These are phyloP conservation scores for Apis florea DNA, from an alignment of 1,140 invertebrate genomes.

Conservation along the genomic window DNA sequence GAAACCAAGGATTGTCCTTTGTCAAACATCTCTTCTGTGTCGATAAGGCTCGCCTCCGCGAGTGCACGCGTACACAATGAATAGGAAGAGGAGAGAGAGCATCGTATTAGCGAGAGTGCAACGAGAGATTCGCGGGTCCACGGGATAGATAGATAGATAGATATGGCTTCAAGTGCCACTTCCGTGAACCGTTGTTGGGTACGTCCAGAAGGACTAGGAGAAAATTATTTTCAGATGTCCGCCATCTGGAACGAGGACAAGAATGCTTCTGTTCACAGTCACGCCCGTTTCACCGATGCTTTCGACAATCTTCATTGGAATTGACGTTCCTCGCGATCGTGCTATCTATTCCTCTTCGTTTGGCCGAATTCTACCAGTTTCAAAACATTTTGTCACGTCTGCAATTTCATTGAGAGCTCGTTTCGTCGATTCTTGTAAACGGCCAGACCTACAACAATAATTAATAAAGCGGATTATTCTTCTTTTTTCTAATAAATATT, in stretches of 20 bases:
- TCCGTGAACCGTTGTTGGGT: neutral
- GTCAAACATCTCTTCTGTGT: neutral
- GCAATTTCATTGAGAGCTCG: constrained; percentile 34
- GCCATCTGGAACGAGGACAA: constrained; percentile 14
- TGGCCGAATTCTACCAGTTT: neutral
- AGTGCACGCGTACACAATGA: neutral
- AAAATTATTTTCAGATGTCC: constrained; percentile 37
- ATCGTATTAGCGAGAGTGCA: neutral
- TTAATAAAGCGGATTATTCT: neutral
- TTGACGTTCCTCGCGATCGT: constrained; percentile 12
- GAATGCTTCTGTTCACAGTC: constrained; percentile 20
- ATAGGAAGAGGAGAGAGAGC: no score
- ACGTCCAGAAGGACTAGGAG: neutral
- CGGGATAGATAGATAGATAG: neutral
- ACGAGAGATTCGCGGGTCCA: neutral
- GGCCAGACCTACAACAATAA: constrained; percentile 52
- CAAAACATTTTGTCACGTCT: constrained; percentile 30
- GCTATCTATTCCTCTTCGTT: constrained; percentile 5
- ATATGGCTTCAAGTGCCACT: neutral
- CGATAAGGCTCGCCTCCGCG: neutral
- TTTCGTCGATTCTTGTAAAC: neutral
- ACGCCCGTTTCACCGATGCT: neutral
- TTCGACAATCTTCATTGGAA: constrained; percentile 13
- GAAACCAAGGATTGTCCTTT: neutral
- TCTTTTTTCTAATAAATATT: neutral